Evolutionary conservation across 2,888 invertebrate genomes (phyloP).

Genomic region (Hyposoter dolosus): DNA sequence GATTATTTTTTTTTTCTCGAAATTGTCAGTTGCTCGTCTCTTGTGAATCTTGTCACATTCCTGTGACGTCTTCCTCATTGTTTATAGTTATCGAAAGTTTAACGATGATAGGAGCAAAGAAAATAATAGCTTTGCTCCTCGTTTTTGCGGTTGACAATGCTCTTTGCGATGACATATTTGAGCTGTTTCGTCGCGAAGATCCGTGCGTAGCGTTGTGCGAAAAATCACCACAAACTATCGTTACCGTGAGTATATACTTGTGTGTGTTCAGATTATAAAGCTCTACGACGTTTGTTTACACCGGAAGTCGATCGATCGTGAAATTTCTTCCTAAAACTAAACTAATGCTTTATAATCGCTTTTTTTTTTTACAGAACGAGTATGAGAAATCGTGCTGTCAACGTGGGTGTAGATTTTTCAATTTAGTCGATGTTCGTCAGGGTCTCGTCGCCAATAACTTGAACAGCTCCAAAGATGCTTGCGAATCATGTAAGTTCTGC

Average conservation of each 20-base stretch:
- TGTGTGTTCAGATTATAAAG: background rate
- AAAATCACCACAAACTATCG: constrained; percentile 72
- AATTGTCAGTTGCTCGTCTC: constrained; percentile 54
- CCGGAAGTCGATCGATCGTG: background rate
- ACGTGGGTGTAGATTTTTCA: constrained; percentile 83
- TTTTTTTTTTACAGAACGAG: constrained; percentile 72
- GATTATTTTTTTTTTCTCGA: constrained; percentile 74
- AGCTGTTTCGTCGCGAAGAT: constrained; percentile 75
- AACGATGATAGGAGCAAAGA: constrained; percentile 73
- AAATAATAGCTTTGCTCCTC: constrained; percentile 68
- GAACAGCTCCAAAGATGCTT: constrained; percentile 79
- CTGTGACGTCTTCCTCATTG: constrained; percentile 66
- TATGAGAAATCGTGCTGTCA: constrained; percentile 81
- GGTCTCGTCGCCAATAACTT: constrained; percentile 75
- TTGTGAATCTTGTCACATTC: constrained; percentile 60
- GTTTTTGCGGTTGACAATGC: constrained; percentile 59
- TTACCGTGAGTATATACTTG: constrained; percentile 71
- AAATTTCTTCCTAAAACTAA: background rate
- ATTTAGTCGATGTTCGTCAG: constrained; percentile 79
- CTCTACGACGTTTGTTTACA: constrained; percentile 21
- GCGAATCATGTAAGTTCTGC: constrained; percentile 78
- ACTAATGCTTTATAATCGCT: background rate
- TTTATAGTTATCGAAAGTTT: constrained; percentile 54
- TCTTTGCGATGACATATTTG: constrained; percentile 74
- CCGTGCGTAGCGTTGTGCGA: constrained; percentile 79